Evolutionary conservation across 1,140 invertebrate genomes (phyloP).

Genomic region (Drosophila cardini): DNA sequence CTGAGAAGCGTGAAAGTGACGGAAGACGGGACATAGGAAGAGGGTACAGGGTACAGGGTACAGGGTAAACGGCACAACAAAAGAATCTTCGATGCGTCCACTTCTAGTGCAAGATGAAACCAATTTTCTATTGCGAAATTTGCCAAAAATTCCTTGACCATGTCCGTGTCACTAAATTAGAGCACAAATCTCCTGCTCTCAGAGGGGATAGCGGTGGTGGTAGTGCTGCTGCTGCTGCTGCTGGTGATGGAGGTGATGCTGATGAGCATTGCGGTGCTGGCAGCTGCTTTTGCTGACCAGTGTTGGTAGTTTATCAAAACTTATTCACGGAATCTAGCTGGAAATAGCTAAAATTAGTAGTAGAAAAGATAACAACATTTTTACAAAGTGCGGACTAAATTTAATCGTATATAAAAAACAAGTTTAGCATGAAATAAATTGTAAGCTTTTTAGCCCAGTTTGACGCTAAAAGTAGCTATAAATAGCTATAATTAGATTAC

Average conservation of each 20-base stretch:
- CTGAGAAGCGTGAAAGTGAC: constrained; percentile 76
- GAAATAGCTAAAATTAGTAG: too few relatives aligned
- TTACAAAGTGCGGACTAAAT: too few relatives aligned
- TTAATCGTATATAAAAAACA: too few relatives aligned
- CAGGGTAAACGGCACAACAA: constrained; percentile 60
- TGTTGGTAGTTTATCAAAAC: too few relatives aligned
- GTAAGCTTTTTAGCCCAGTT: too few relatives aligned
- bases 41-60: not conserved
- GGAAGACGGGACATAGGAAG: constrained; percentile 9
- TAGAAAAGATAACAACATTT: too few relatives aligned
- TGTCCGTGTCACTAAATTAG: constrained; percentile 65
- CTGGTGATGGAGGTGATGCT: constrained; percentile 9
- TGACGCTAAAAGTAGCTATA: too few relatives aligned
- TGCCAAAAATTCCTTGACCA: constrained; percentile 55
- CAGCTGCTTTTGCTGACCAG: constrained; percentile 45
- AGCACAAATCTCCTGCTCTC: constrained; percentile 36
- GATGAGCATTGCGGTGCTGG: constrained; percentile 12
- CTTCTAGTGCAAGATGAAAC: constrained; percentile 58
- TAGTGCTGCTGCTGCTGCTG: constrained; percentile 9
- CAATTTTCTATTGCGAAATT: constrained; percentile 61
- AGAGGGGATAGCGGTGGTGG: constrained; percentile 20
- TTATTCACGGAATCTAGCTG: too few relatives aligned
- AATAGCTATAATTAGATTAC: too few relatives aligned
- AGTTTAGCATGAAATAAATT: too few relatives aligned
- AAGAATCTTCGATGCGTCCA: constrained; percentile 46